phyloP scores from a whole-genome alignment of 2,888 invertebrate genomes.

The Pseudococcus longispinus region DNA sequence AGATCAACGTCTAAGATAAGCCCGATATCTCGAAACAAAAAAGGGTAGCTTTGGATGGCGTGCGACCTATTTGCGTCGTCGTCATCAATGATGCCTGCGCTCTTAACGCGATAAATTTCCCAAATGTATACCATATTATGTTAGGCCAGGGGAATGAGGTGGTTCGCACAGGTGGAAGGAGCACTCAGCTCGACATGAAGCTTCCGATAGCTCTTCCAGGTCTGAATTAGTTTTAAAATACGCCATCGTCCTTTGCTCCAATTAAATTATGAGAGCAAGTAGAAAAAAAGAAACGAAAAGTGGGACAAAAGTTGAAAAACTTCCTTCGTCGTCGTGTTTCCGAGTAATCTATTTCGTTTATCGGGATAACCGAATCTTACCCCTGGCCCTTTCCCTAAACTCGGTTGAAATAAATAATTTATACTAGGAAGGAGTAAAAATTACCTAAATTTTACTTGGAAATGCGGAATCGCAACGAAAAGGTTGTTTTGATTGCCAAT shows the following conservation, averaged over 20 bases:
- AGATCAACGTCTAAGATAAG: neutral
- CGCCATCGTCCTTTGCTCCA: neutral
- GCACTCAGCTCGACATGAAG: neutral
- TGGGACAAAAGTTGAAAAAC: neutral
- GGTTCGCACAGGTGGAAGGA: neutral
- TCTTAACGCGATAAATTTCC: neutral
- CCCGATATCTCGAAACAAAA: neutral
- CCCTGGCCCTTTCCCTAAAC: neutral
- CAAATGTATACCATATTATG: neutral
- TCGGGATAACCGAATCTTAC: neutral
- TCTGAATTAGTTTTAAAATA: neutral
- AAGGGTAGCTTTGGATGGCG: conserved; percentile 5
- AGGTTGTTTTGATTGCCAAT: too few species aligned
- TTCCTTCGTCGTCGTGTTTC: neutral
- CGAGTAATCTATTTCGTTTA: neutral
- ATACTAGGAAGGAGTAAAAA: too few species aligned
- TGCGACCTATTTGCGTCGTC: conserved; percentile 31
- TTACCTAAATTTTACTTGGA: too few species aligned
- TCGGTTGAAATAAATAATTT: neutral
- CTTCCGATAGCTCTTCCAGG: neutral
- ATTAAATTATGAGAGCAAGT: neutral
- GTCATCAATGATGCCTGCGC: neutral
- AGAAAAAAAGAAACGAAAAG: neutral
- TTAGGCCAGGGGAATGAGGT: too few species aligned
- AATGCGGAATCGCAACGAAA: too few species aligned